Conservation (phyloP, 2,797 vertebrate genomes). For the Dermochelys coriacea region DNA sequence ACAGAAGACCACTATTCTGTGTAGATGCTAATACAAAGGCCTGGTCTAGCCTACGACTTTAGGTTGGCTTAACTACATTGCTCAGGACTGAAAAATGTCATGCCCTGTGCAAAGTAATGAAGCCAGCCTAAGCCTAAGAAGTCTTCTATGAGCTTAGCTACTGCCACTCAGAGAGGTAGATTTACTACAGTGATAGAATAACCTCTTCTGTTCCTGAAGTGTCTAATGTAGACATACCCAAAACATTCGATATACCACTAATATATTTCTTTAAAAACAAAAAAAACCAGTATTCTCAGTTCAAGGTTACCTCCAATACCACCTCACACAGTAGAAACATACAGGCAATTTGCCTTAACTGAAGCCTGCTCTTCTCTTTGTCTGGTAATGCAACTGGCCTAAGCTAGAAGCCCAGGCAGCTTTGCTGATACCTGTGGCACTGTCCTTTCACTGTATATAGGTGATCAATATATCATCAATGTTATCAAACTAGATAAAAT, state of each 20-base stretch:
- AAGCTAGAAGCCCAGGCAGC: accelerated
- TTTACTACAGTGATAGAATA: no score
- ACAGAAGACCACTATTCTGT: not conserved
- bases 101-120: not conserved
- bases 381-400: not conserved
- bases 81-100: not conserved
- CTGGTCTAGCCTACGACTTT: not conserved
- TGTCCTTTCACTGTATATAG: not conserved
- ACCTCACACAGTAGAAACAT: not conserved
- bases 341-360: not conserved
- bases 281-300: not conserved
- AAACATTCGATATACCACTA: not conserved
- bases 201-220: no score
- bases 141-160: not conserved
- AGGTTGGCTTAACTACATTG: not conserved
- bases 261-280: not conserved
- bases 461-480: not conserved
- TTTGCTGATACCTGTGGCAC: not conserved
- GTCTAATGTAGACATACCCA: no score
- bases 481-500: not conserved
- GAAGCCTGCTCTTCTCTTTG: not conserved
- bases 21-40: not conserved
- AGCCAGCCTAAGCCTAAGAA: not conserved
- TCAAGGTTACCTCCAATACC: not conserved
- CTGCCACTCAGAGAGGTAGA: not conserved